Evolutionary conservation across 2,888 invertebrate species (phyloP), one percentile per base, ranked within the genome.

Genomic region (Plebejus anna): DNA sequence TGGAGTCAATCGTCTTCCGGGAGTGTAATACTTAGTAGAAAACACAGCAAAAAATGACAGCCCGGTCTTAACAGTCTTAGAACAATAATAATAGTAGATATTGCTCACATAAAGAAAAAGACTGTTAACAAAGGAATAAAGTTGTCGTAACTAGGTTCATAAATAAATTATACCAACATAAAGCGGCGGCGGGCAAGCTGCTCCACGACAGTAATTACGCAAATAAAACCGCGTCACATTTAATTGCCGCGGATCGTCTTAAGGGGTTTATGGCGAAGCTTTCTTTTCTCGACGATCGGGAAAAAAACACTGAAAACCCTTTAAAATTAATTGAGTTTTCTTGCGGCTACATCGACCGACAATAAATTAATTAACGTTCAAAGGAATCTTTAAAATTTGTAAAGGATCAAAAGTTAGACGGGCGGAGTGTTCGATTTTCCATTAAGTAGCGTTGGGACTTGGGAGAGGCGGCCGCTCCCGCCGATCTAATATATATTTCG

Each of bases 261-360:
- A 89, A 89, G 87, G 86, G 85, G 88, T 86, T 88, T 89, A 91
- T 90, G 89, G 89, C 83, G 86, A 87, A 77, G 80, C 79, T 82
- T 82, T 82, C 82, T 82, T 82, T 81, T 79, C 81, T 83, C 82
- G 83, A 84, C 83, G 83, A 89, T 89, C 86, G 87, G 83, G 76
- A 84, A 85, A 87, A 91, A 90, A 89, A 93, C 92, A 93, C 89
- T 28, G 92, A 93, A 92, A 94, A 92, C 94, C 93, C 93, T 94
- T 94, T 94, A 94, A 92, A 92, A 93, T 94, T 93, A 94, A 94
- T 93, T 94, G 94, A 93, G 92, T 94, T 93, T 93, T 92, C 92
- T 92, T 92, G 92, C 88, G 91, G 92, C 90, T 90, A 92, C 91
- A 91, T 90, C 88, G 89, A 85, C 86, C 84, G 89, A 91, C 91